Evolutionary conservation across 2,113 vertebrate species (phyloP), one percentile per base, ranked within the genome.

Genomic region (Pseudolaguvia tuberculata): DNA sequence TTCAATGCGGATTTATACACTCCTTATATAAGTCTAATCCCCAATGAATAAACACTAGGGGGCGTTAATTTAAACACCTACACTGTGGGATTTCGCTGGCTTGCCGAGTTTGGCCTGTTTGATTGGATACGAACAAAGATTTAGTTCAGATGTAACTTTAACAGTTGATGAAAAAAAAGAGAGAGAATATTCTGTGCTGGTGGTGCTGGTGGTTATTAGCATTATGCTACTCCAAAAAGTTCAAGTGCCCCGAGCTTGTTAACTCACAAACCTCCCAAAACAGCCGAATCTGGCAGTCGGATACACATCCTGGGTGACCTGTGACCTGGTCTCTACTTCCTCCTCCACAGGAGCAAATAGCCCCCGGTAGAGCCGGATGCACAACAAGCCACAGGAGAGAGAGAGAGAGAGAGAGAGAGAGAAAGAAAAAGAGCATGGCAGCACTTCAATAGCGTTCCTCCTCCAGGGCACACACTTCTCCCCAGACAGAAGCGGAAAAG

Each of bases 311-410:
- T 80, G 63, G 86, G 12, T 91, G 88, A 90, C 88, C 89, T 79
- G 80, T 85, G 84, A 89, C 88, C 87, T 82, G n/a, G 76, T 71
- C 65, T 84, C 81, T 82, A 51, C 84, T 81, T 74, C 87, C 90
- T 88, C 89, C 90, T 88, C 89, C 90, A 88, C 89, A 89, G 85
- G 85, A 89, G 85, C 88, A 88, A 88, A 90, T 86, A 84, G 76
- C 20, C 56, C 79, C 45, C 70, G 78, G 75, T 81, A 86, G 87
- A 81, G 82, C 81, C 81, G 88, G 84, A 85, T 85, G 86, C 78
- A 78, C 79, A 88, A 82, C 80, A 80, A 81, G 83, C 68, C 79
- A 82, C 71, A 67, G 35, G 20, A 57, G 77, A 75, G 71, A 78
- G 62, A 53, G 42, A 66, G 61, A 48, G 58, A 70, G 27, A 59